Base-by-base conservation (phyloP, 2,888 invertebrate species). In the Thumatha senex region DNA sequence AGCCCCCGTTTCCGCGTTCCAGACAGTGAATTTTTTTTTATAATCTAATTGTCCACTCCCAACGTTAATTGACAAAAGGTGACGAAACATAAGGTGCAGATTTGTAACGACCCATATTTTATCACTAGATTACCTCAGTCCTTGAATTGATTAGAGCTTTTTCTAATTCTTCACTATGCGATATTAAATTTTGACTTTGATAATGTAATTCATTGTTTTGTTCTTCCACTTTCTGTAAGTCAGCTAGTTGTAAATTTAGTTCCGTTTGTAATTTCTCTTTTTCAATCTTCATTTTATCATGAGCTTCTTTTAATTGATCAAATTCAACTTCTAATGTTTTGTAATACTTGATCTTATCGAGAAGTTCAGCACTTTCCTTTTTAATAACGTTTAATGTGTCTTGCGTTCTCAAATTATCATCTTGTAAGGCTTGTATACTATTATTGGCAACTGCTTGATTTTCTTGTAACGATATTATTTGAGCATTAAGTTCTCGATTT, bases 141-240 rank as follows among this genome's bases (percentile, higher is more conserved):
- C 82, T 80, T 40, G 79, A 70, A 46, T 58, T 69, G 33, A 82
- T 71, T 43, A 89, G 71, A 47, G 79, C 70, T 51, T 73, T 76
- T 67, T 89, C 85, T 53, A 90, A 72, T 47, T 76, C 73, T 64
- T 84, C 76, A 53, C 69, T 84, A 30, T 84, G 76, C 24, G 56
- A 45, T 14, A 82, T 46, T 55, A 86, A 67, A 45, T 74, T 67
- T 57, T 74, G 63, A 61, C 69, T 83, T 54, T 80, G 73, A 47
- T 57, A 67, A 24, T 75, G 63, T 43, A 89, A 68, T 43, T 78
- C 67, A 24, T 34, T 45, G 47, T 85, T 87, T 61, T 86, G 78
- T 42, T 61, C 51, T 59, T 83, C 63, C 7, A 82, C 51, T 51
- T 56, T 72, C 51, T 69, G 71, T 4, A 82, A 52, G 47, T 77